Evolutionary conservation across 2,888 invertebrate genomes (phyloP), one percentile per base, ranked within the genome.

Genomic region (Epirrhoe tristata): DNA sequence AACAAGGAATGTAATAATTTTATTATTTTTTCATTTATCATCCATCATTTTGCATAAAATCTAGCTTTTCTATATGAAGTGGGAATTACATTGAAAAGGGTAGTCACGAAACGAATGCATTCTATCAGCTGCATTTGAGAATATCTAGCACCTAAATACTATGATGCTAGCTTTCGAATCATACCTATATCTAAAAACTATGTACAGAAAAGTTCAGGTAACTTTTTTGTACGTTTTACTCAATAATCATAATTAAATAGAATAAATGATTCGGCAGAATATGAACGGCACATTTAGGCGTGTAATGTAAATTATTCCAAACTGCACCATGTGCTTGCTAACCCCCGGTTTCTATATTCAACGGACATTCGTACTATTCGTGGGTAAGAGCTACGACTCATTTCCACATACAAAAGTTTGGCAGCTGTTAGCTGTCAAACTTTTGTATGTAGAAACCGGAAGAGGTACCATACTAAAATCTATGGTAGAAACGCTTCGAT

Each of bases 191-290:
- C 74, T 72, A 74, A 70, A 73, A 62, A 66, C 32, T 56, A 79
- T 78, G 83, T 78, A 86, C 82, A 85, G 75, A 85, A 84, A 85
- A 87, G 84, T 84, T 88, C 88, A 88, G 90, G 89, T 89, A 88
- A 88, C 87, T 85, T 89, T 86, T 89, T 89, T 91, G 89, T 91
- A 91, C 90, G 86, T 34, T 82, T 80, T 67, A 70, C 57, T 67
- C 34, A 52, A 57, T 61, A 56, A 64, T 63, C 8, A 36, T 39
- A 56, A 66, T 52, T 66, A 51, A 55, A 65, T 63, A 56, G 48
- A 67, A 69, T 64, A 61, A 60, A 72, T 63, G 65, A 72, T 69
- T 63, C 64, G 69, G 67, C 69, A 51, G 67, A 67, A 74, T 63
- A 69, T 43, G 66, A 71, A 71, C 71, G 69, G 64, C 74, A 73